phyloP scores from a whole-genome alignment of 37 sponge, comb jelly and placozoan genomes.

The Geodia barretti region DNA sequence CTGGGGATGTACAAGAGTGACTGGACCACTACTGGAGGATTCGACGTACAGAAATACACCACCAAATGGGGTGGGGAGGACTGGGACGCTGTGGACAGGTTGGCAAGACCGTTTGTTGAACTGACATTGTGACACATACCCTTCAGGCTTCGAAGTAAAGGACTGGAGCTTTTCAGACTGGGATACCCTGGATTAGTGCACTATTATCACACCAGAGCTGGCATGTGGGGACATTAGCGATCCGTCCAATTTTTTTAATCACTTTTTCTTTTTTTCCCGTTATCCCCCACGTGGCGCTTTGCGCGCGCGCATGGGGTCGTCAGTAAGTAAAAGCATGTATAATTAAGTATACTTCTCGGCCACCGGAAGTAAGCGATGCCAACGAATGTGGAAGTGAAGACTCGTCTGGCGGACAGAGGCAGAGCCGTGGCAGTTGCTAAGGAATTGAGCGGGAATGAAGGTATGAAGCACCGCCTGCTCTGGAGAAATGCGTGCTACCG shows the following conservation, averaged over 20 bases:
- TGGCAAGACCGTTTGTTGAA: not conserved
- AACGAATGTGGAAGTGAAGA: conserved; percentile 76
- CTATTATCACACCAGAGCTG: conserved; percentile 61
- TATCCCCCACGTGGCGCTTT: not conserved
- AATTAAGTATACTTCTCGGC: no score
- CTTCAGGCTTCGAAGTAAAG: conserved; percentile 42
- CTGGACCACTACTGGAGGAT: conserved; percentile 64
- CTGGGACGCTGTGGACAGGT: conserved; percentile 83
- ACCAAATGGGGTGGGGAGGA: conserved; percentile 83
- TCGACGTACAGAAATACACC: conserved; percentile 44
- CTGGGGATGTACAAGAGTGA: conserved; percentile 73
- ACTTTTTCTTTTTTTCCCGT: not conserved
- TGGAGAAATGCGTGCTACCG: not conserved
- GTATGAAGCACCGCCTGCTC: conserved; percentile 15
- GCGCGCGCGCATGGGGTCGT: not conserved
- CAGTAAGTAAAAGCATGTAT: not conserved
- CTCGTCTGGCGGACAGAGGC: conserved; percentile 32
- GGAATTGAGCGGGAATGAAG: conserved; percentile 40
- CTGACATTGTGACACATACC: not conserved
- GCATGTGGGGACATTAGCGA: conserved; percentile 58
- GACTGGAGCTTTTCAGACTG: conserved; percentile 65
- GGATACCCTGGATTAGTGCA: conserved; percentile 69
- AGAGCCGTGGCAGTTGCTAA: conserved; percentile 29
- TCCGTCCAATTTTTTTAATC: no score
- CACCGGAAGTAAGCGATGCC: conserved; percentile 66